Evolutionary conservation across 1,140 invertebrate species (phyloP), one percentile per base, ranked within the genome.

Genomic region (Phymorhynchus buccinoides): DNA sequence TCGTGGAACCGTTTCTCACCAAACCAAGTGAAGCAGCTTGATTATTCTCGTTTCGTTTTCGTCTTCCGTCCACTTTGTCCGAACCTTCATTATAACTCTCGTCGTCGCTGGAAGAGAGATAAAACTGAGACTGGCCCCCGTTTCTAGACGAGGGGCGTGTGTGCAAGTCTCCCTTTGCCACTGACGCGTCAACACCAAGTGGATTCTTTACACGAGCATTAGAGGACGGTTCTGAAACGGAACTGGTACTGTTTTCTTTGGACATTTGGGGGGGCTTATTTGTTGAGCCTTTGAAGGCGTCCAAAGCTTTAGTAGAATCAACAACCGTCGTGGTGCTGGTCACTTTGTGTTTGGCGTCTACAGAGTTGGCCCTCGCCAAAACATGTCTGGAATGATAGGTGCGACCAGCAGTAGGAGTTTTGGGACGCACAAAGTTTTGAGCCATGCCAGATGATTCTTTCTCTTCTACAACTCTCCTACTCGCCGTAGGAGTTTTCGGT

Each of bases 401-500:
- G n/a, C 48, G 7, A n/a, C 52, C 56, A 37, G 75, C 56, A 27
- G 84, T 84, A 1, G 84, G 88, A 3, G 85, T 88, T 37, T 85
- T 85, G 66, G 82, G 56, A 41, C 81, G 80, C 30, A 84, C 62
- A 2, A 84, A 85, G 42, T 48, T 48, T 30, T 62, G 48, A 62
- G 52, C 27, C 68, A 48, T 66, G 77, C n/a, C n/a, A n/a, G 41
- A 41, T n/a, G n/a, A 30, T 39, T 30, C 39, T 9, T 35, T 52
- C 18, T 62, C 56, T 22, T 39, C 71, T 16, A 14, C n/a, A 22
- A 39, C 39, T 44, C 48, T 30, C 30, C 66, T n/a, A 39, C 1
- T 71, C 3, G 78, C 44, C n/a, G 75, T 85, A 22, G 85, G 80
- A 75, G 85, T 85, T 35, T 84, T 88, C 27, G 84, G 87, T 48